Evolutionary conservation across 2,888 invertebrate genomes (phyloP).

Genomic region (Tricholauxania praeusta): DNA sequence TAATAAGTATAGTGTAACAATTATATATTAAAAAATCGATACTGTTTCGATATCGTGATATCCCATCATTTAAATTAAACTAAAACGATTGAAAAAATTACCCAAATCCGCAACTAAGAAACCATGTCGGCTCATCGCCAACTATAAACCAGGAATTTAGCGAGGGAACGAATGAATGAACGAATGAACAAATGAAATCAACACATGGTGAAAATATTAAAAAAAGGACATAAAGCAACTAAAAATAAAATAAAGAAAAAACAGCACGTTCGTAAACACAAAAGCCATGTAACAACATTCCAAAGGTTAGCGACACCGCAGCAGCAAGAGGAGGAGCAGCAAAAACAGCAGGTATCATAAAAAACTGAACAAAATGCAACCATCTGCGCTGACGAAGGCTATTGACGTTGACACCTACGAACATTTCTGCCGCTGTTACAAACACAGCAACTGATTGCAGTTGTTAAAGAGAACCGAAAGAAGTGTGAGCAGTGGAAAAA

Average conservation of each 20-base stretch:
- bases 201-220: not conserved
- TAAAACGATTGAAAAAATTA: too few relatives aligned
- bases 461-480: not conserved
- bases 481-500: not conserved
- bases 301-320: not conserved
- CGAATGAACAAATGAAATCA: not conserved
- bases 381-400: conserved; percentile 39
- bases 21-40: too few relatives aligned
- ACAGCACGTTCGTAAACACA: not conserved
- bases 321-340: not conserved
- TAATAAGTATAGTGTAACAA: too few relatives aligned
- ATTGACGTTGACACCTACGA: conserved; percentile 32
- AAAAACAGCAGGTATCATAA: not conserved
- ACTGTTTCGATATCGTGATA: too few relatives aligned
- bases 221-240: not conserved
- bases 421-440: not conserved
- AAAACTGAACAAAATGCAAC: conserved; percentile 6
- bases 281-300: not conserved
- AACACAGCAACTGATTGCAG: not conserved
- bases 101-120: not conserved
- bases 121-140: not conserved
- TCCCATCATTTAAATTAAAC: too few relatives aligned
- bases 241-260: not conserved
- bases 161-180: conserved; percentile 29
- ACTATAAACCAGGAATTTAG: conserved; percentile 22